A percentile compares a stretch with the other conserved stretches of the same genome.
These are phyloP conservation scores for Lucilia sericata DNA, from an alignment of 1,140 invertebrate genomes.

Conservation along the genomic window DNA sequence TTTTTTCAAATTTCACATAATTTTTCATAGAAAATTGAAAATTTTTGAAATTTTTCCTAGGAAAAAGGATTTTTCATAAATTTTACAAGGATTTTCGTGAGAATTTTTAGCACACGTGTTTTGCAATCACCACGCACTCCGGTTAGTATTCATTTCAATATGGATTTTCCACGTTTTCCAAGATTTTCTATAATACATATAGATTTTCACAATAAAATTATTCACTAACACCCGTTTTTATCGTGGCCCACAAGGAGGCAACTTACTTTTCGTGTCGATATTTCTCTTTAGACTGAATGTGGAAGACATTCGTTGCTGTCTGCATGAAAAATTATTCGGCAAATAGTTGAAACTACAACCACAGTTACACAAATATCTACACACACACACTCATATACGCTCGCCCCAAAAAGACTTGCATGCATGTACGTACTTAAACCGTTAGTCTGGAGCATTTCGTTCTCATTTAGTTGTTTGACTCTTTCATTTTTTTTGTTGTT, in stretches of 20 bases:
- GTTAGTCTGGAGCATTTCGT: neutral
- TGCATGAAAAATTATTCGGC: slow-evolving; percentile 28
- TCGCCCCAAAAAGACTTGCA: neutral
- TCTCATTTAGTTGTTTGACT: neutral
- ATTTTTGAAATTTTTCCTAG: neutral
- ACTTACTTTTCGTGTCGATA: slow-evolving; percentile 49
- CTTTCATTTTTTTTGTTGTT: neutral
- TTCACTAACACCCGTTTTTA: slow-evolving; percentile 31
- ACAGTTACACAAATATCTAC: neutral
- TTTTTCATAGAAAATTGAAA: slow-evolving; percentile 30
- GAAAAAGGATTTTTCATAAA: slow-evolving; percentile 6
- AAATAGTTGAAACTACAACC: slow-evolving; percentile 12
- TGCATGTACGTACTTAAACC: neutral
- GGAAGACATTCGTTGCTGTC: neutral
- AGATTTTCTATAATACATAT: slow-evolving; percentile 42
- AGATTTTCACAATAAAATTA: slow-evolving; percentile 20
- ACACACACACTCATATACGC: neutral
- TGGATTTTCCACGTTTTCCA: slow-evolving; percentile 42
- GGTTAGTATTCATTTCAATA: slow-evolving; percentile 2
- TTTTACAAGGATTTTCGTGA: neutral
- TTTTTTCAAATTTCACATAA: slow-evolving; percentile 43
- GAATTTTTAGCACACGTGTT: slow-evolving; percentile 9
- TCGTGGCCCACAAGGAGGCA: slow-evolving; percentile 39
- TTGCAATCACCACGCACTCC: neutral
- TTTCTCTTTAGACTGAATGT: slow-evolving; percentile 49